A percentile compares a stretch with the other conserved stretches of the same genome.
phyloP scores from a whole-genome alignment of 2,113 vertebrate genomes.

The Collichthys lucidus region DNA sequence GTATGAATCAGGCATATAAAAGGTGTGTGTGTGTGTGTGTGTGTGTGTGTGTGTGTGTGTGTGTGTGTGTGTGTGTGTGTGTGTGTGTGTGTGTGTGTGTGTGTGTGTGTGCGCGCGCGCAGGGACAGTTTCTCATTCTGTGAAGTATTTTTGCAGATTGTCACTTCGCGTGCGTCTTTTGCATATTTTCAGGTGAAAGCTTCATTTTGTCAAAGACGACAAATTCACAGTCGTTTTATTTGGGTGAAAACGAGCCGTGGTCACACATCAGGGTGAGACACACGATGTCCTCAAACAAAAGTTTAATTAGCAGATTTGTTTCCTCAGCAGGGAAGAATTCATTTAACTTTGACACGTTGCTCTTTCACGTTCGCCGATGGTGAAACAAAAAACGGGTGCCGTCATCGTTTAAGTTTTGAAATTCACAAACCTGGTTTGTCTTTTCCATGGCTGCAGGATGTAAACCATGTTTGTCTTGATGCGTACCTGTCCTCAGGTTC shows the following conservation, averaged over 20 bases:
- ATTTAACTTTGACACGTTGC: neutral
- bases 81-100: no score
- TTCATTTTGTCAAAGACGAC: neutral
- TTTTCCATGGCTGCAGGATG: neutral
- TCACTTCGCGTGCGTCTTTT: neutral
- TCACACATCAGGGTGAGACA: neutral
- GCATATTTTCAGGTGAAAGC: neutral
- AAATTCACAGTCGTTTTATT: neutral
- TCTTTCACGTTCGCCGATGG: neutral
- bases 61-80: no score
- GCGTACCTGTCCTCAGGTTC: slow-evolving; percentile 75
- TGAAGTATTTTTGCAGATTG: neutral
- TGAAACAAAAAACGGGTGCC: no score
- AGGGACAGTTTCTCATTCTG: neutral
- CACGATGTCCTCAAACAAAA: neutral
- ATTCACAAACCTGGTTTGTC: neutral
- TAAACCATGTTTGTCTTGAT: neutral
- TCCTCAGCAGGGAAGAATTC: neutral
- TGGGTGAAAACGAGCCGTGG: neutral
- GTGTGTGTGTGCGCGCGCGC: no score
- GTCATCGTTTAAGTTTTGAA: neutral
- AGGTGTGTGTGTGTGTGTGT: neutral
- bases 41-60: no score
- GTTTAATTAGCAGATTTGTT: slow-evolving; percentile 2
- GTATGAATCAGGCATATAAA: no score